These are phyloP conservation scores for Lamellibrachia satsuma DNA, from an alignment of 2,888 invertebrate genomes.

Conservation along the genomic window DNA sequence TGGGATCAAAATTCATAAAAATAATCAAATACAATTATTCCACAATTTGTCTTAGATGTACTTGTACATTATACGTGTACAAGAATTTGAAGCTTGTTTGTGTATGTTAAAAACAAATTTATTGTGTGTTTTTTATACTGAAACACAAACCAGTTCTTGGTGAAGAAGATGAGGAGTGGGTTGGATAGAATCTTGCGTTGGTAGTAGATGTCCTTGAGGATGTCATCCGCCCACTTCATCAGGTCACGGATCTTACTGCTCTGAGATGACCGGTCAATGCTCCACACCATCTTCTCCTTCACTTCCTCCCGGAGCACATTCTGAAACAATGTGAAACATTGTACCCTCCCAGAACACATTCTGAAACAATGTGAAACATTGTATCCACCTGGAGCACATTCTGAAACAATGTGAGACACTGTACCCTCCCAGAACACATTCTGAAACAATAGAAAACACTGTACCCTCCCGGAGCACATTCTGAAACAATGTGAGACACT, in stretches of 20 bases:
- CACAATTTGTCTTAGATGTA: neutral
- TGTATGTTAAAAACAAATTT: neutral
- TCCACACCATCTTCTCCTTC: conserved; percentile 66
- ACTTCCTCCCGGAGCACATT: conserved; percentile 64
- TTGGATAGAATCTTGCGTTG: conserved; percentile 63
- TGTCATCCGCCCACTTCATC: conserved; percentile 66
- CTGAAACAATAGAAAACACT: neutral
- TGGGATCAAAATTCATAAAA: neutral
- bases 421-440: neutral
- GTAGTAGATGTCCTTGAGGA: conserved; percentile 66
- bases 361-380: neutral
- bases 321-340: conserved; percentile 42
- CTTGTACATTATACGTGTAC: neutral
- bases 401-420: neutral
- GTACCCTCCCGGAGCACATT: neutral
- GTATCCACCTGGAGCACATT: neutral
- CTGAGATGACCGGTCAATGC: conserved; percentile 64
- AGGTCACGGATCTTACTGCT: conserved; percentile 66
- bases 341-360: neutral
- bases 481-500: neutral
- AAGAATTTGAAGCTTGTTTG: neutral
- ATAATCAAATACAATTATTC: neutral
- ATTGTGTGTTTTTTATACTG: neutral
- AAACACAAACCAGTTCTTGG: conserved; percentile 61
- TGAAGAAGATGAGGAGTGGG: conserved; percentile 60